Percentiles rank a stretch among this genome's conserved stretches.
Evolutionary conservation across 2,888 invertebrate species (phyloP).

Genomic region (Lysandra bellargus): DNA sequence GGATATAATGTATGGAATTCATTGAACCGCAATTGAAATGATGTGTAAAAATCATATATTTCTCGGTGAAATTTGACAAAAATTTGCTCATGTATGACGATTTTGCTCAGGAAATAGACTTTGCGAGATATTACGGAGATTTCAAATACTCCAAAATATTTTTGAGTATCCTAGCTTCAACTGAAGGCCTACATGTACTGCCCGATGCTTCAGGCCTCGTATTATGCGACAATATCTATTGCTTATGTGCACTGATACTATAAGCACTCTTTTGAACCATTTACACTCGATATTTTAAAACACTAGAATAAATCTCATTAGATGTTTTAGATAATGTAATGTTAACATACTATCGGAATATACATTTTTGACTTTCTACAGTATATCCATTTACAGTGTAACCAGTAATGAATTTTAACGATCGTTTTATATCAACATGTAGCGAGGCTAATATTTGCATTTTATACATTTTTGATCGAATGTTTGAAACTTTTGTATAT

Average conservation of each 20-base stretch:
- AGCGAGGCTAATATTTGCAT: slow-evolving; percentile 36
- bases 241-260: slow-evolving; percentile 16
- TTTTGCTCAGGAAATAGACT: slow-evolving; percentile 17
- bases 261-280: slow-evolving; percentile 23
- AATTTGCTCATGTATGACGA: background rate
- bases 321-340: slow-evolving; percentile 27
- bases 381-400: slow-evolving; percentile 4
- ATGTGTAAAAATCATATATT: background rate
- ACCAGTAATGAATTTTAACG: background rate
- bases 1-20: background rate
- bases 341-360: slow-evolving; percentile 13
- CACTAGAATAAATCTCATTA: slow-evolving; percentile 17
- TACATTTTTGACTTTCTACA: slow-evolving; percentile 17
- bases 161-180: slow-evolving; percentile 10
- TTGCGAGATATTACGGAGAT: background rate
- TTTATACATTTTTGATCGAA: slow-evolving; percentile 24
- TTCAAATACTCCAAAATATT: background rate
- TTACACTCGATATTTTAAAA: slow-evolving; percentile 5
- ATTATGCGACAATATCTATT: background rate
- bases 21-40: background rate
- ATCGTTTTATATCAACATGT: slow-evolving; percentile 8
- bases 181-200: background rate
- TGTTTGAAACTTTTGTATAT: slow-evolving; percentile 29
- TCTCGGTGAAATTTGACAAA: background rate
- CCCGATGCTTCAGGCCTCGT: background rate